phyloP scores from a whole-genome alignment of 2,888 invertebrate species.

The Rhagonycha fulva region DNA sequence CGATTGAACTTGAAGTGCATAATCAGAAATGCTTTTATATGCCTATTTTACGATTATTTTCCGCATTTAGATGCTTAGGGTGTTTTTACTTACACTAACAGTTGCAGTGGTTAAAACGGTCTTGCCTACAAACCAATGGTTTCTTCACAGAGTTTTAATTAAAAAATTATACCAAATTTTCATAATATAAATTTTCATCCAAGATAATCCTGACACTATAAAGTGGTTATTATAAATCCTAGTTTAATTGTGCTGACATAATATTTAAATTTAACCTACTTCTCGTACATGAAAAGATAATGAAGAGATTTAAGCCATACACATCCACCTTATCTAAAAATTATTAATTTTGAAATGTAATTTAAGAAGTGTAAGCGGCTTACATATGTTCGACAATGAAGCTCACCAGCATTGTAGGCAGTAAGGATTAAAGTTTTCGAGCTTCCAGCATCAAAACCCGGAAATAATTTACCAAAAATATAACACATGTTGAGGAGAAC shows the following conservation, averaged over 20 bases:
- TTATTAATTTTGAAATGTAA: background rate
- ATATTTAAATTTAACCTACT: background rate
- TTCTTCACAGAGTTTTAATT: background rate
- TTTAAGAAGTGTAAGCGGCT: background rate
- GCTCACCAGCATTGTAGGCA: background rate
- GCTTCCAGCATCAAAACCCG: background rate
- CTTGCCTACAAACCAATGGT: background rate
- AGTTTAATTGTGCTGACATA: background rate
- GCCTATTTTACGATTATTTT: too few species aligned
- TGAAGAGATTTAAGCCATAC: background rate
- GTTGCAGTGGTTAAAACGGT: too few species aligned
- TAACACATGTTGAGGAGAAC: background rate
- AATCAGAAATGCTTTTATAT: too few species aligned
- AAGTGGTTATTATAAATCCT: background rate
- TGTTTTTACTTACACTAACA: too few species aligned
- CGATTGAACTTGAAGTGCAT: too few species aligned
- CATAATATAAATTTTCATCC: background rate
- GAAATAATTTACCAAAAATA: background rate
- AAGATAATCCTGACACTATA: background rate
- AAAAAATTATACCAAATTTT: background rate
- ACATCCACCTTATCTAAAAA: background rate
- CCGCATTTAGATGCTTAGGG: too few species aligned
- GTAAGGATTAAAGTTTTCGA: background rate
- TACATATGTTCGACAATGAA: slow-evolving; percentile 1
- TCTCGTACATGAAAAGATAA: background rate